These are phyloP conservation scores for Diaprepes abbreviatus DNA, from an alignment of 2,888 invertebrate genomes.

Conservation along the genomic window DNA sequence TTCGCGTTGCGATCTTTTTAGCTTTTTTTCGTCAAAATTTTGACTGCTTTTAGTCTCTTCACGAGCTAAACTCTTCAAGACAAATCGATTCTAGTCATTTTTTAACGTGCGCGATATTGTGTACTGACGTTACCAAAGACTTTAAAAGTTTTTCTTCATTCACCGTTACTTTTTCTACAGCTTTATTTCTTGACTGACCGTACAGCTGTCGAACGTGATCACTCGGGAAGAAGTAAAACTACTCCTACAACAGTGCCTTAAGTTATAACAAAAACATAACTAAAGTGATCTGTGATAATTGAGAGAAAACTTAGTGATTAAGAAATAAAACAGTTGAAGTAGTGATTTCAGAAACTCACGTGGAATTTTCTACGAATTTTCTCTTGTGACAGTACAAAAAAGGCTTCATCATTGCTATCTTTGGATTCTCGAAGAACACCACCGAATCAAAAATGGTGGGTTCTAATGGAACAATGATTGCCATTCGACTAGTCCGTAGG, in stretches of 20 bases:
- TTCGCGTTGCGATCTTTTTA: slow-evolving; percentile 42
- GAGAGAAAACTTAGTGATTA: slow-evolving; percentile 14
- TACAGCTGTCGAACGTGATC: slow-evolving; percentile 1
- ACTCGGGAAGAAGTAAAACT: slow-evolving; percentile 3
- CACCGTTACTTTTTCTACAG: slow-evolving; percentile 5
- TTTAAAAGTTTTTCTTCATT: slow-evolving; percentile 7
- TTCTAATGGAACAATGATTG: slow-evolving; percentile 88
- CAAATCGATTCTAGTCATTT: slow-evolving; percentile 36
- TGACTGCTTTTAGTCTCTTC: slow-evolving; percentile 38
- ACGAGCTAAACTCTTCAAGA: neutral
- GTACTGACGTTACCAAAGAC: slow-evolving; percentile 44
- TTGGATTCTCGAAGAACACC: slow-evolving; percentile 60
- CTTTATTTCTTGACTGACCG: slow-evolving; percentile 4
- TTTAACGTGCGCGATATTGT: slow-evolving; percentile 28
- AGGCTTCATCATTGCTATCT: slow-evolving; percentile 66
- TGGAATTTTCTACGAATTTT: slow-evolving; percentile 34
- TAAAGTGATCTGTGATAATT: slow-evolving; percentile 45
- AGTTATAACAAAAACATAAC: neutral
- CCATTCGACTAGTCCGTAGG: slow-evolving; percentile 87
- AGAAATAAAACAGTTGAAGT: slow-evolving; percentile 17
- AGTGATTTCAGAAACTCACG: neutral
- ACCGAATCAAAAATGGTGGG: slow-evolving; percentile 79
- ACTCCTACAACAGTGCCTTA: slow-evolving; percentile 1
- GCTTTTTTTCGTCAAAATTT: slow-evolving; percentile 42
- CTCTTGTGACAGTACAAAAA: slow-evolving; percentile 41